A percentile compares a stretch with the other conserved stretches of the same genome.
Evolutionary conservation across 2,888 invertebrate genomes (phyloP).

Genomic region (Latrodectus hesperus): DNA sequence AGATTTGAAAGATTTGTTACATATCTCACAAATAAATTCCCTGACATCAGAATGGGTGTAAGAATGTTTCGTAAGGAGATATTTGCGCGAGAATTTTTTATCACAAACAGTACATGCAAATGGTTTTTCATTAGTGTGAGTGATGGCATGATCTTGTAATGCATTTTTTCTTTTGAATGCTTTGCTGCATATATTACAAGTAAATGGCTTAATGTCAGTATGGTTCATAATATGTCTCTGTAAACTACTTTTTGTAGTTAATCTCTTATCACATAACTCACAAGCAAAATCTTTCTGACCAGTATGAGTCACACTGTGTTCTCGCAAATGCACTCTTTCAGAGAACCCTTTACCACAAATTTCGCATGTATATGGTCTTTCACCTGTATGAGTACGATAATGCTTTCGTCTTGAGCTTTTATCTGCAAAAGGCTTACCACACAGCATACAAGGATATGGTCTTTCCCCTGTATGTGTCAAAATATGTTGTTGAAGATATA

Average conservation of each 20-base stretch:
- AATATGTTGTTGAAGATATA: slow-evolving; percentile 41
- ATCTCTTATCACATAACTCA: slow-evolving; percentile 28
- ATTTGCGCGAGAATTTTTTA: slow-evolving; percentile 32
- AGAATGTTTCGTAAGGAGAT: slow-evolving; percentile 34
- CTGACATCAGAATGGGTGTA: slow-evolving; percentile 24
- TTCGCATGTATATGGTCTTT: slow-evolving; percentile 49
- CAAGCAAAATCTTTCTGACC: slow-evolving; percentile 29
- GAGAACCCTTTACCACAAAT: slow-evolving; percentile 36
- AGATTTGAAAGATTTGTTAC: slow-evolving; percentile 29
- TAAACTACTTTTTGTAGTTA: slow-evolving; percentile 53
- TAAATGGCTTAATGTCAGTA: slow-evolving; percentile 27
- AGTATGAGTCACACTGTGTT: slow-evolving; percentile 53
- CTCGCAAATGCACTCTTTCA: slow-evolving; percentile 36
- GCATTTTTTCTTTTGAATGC: slow-evolving; percentile 41
- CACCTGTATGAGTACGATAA: slow-evolving; percentile 46
- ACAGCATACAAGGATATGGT: slow-evolving; percentile 44
- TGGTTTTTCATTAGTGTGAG: slow-evolving; percentile 37
- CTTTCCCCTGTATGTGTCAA: slow-evolving; percentile 49
- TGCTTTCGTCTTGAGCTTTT: slow-evolving; percentile 45
- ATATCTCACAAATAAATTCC: slow-evolving; percentile 16
- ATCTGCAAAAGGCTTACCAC: slow-evolving; percentile 49
- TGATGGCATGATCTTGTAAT: slow-evolving; percentile 26
- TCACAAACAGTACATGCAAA: slow-evolving; percentile 30
- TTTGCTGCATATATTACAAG: slow-evolving; percentile 36
- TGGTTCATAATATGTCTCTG: slow-evolving; percentile 42